These are phyloP conservation scores for Takifugu rubripes DNA, from an alignment of 2,797 vertebrate species.

Conservation along the genomic window DNA sequence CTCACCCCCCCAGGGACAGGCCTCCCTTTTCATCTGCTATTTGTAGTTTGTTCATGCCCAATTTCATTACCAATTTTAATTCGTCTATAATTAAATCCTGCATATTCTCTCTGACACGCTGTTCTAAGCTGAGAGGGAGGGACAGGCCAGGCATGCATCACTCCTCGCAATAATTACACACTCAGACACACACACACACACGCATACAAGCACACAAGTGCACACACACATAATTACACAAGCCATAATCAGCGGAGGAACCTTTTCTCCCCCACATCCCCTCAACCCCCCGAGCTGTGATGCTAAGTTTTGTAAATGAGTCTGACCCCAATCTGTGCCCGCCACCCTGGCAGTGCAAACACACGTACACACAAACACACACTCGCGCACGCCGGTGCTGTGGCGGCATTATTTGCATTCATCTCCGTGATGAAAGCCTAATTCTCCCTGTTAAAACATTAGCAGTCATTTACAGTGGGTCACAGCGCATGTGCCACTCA, in stretches of 20 bases:
- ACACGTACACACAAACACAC: constrained; percentile 44
- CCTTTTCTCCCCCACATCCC: constrained; percentile 87
- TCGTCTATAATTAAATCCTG: constrained; percentile 99
- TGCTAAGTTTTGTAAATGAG: constrained; percentile 99
- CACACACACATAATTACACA: constrained; percentile 70
- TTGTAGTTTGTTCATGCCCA: constrained; percentile 92
- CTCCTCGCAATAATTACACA: constrained; percentile 93
- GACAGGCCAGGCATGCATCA: constrained; percentile 93
- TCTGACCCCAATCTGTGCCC: constrained; percentile 99
- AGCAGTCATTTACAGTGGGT: constrained; percentile 98
- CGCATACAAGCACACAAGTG: constrained; percentile 35
- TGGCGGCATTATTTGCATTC: constrained; percentile 87
- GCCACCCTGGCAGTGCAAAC: constrained; percentile 83
- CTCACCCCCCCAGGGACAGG: constrained; percentile 77
- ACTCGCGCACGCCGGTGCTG: constrained; percentile 32
- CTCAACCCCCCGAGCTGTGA: constrained; percentile 84
- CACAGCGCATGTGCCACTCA: constrained; percentile 77
- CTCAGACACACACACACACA: constrained; percentile 35
- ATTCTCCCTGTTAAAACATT: constrained; percentile 99
- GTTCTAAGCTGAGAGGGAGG: constrained; percentile 95
- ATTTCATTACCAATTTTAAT: constrained; percentile 99
- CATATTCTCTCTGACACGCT: constrained; percentile 98
- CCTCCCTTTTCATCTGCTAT: constrained; percentile 86
- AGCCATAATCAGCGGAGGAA: constrained; percentile 94
- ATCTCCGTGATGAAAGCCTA: constrained; percentile 99